Conservation (phyloP, 2,888 invertebrate genomes). For the Tethea ocularis region DNA sequence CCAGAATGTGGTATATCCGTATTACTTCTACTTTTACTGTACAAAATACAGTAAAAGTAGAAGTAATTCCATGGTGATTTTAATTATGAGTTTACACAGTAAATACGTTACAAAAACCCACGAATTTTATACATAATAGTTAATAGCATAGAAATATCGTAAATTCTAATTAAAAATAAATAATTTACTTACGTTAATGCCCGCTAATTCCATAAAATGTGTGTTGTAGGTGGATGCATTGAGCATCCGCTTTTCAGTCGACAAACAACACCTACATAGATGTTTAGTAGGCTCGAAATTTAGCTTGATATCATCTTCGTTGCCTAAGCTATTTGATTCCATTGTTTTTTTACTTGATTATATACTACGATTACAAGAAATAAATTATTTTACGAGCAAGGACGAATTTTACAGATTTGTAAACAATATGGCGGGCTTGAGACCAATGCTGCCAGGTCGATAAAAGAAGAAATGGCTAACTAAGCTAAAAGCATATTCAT, state of each 20-base stretch:
- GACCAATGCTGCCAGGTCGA: background rate
- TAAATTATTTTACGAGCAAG: constrained; percentile 9
- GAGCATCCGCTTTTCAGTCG: constrained; percentile 51
- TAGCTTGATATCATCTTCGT: constrained; percentile 35
- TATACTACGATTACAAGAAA: constrained; percentile 4
- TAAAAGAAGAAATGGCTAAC: too few species aligned
- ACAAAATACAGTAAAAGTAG: background rate
- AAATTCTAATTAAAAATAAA: background rate
- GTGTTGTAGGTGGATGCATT: constrained; percentile 34
- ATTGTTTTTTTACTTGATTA: constrained; percentile 1
- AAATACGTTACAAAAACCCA: background rate
- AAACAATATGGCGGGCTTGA: background rate
- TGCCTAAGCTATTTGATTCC: constrained; percentile 12
- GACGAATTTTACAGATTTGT: background rate
- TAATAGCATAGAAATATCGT: background rate
- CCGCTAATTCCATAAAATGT: constrained; percentile 58
- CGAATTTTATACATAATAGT: background rate
- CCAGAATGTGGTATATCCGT: too few species aligned
- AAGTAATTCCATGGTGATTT: background rate
- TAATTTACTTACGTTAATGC: constrained; percentile 56
- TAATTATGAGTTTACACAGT: background rate
- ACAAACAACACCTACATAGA: constrained; percentile 69
- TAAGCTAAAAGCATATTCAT: too few species aligned
- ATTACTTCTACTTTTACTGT: too few species aligned
- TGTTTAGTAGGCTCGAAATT: constrained; percentile 39